Base-by-base conservation (phyloP, 1,140 invertebrate species). In the Heliconius nattereri region DNA sequence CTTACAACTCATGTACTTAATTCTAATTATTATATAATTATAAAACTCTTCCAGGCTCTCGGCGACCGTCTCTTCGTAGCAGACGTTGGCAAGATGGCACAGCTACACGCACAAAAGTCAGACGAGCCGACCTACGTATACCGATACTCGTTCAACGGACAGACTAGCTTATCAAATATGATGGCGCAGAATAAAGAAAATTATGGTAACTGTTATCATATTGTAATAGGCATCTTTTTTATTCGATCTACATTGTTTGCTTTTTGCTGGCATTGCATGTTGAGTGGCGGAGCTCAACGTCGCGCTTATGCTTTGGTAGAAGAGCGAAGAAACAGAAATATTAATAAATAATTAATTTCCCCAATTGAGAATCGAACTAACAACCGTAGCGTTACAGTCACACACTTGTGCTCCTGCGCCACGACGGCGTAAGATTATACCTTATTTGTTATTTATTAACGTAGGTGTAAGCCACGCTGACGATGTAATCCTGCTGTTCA, bases 381-480 rank as follows among this genome's bases (percentile, higher is more conserved):
- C 40, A 45, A 45, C 40, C 40, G 13, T 45, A 3, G 40, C 13
- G 40, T 45, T 45, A 13, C 40, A 45, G 13, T 45, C 40, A 45
- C 40, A 16, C 40, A 13, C 11, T 45, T 13, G 11, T 45, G 40
- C 40, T 3, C 40, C 13, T 16, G 40, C 13, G 40, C 40, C 13
- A 45, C 13, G 40, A 45, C 5, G 20, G 20, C 2, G 7, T 3
- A n/a, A n/a, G 23, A 57, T 57, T 9, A 57, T 57, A 23, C 3
- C 54, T 57, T 2, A 11, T 57, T 57, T 23, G 20, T 23, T 57
- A n/a, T 71, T 49, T 79, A 35, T 57, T 71, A 75, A 79, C 86
- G 19, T 83, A 96, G 96, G 96, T 81, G 95, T 96, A 1, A 93
- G 93, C 78, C 96, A 97, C 83, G 96, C 90, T 7, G 96, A 97